Percentiles rank a stretch among this genome's conserved stretches.
phyloP scores from a whole-genome alignment of 2,797 vertebrate species.

The Florisuga fusca region DNA sequence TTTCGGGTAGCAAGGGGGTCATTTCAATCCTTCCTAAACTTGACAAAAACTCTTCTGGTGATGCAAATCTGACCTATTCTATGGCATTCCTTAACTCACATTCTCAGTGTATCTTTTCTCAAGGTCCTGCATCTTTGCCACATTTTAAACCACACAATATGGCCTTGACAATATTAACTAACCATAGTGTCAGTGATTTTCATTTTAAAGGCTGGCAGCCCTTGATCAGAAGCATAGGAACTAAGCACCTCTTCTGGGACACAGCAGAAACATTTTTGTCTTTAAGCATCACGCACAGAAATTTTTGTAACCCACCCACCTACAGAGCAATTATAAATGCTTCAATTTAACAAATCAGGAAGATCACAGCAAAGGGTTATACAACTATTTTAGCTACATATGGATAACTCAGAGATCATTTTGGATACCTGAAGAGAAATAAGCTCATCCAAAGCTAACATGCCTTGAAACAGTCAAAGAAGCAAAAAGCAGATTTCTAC shows the following conservation, averaged over 20 bases:
- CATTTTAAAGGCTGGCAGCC: neutral
- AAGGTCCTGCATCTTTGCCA: neutral
- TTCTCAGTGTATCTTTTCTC: neutral
- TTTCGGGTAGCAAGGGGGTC: neutral
- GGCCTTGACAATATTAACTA: neutral
- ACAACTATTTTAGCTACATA: neutral
- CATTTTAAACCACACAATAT: neutral
- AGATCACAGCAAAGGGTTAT: neutral
- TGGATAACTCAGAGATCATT: neutral
- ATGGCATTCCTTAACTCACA: accelerated
- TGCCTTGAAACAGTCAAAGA: neutral
- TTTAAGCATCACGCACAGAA: neutral
- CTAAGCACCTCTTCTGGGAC: neutral
- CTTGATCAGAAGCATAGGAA: neutral
- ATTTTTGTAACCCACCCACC: neutral
- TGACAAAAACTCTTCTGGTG: neutral
- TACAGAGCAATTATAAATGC: neutral
- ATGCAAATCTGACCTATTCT: neutral
- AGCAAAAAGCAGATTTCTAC: neutral
- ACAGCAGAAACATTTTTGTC: neutral
- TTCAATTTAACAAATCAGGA: neutral
- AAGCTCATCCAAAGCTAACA: neutral
- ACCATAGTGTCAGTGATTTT: neutral
- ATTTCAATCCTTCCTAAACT: neutral
- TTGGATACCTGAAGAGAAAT: neutral